Evolutionary conservation across 2,888 invertebrate genomes (phyloP).

Genomic region (Bimastos eiseni): DNA sequence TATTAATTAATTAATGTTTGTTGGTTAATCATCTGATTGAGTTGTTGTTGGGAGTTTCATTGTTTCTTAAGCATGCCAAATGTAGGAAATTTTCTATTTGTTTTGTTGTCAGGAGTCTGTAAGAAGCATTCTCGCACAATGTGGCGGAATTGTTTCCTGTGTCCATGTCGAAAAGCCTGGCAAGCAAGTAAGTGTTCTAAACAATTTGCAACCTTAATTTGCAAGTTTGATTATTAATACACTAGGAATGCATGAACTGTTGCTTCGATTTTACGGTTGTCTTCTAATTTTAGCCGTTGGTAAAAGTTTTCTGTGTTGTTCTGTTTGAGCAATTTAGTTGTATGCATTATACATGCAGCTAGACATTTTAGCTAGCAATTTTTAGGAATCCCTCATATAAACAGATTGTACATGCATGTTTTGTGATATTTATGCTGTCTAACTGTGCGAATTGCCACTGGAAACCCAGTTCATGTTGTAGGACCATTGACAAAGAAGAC

Average conservation of each 20-base stretch:
- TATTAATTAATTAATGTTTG: no score
- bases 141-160: conserved; percentile 3
- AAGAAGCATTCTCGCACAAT: not conserved
- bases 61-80: no score
- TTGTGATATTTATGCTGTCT: not conserved
- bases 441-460: not conserved
- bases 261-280: not conserved
- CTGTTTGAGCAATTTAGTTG: not conserved
- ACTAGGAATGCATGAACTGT: not conserved
- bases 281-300: not conserved
- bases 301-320: not conserved
- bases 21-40: no score
- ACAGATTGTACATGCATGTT: not conserved
- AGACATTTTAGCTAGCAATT: no score
- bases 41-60: no score
- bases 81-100: not conserved
- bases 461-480: no score
- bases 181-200: not conserved
- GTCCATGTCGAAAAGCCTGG: not conserved
- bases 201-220: not conserved
- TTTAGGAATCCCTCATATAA: no score
- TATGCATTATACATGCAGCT: not conserved
- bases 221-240: no score
- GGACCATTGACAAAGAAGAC: no score
- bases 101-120: not conserved